Evolutionary conservation across 2,113 vertebrate genomes (phyloP).

Genomic region (Furnarius figulus): DNA sequence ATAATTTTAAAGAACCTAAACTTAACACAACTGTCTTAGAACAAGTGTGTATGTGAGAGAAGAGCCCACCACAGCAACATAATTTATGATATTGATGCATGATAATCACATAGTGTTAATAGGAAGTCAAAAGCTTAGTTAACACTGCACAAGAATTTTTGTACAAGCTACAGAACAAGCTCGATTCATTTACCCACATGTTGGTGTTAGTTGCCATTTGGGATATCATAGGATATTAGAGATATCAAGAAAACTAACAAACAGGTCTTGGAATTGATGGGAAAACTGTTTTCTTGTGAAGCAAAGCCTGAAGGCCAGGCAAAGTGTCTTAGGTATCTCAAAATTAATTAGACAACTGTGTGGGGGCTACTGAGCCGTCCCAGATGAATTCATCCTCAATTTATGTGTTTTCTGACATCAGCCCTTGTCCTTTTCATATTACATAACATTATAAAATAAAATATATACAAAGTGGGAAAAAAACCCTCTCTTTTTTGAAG

Average conservation of each 20-base stretch:
- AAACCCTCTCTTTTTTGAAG: no score
- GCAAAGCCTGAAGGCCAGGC: neutral
- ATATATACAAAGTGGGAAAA: neutral
- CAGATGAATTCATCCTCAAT: neutral
- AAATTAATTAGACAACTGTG: neutral
- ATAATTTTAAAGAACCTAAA: neutral
- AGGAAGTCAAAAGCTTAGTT: neutral
- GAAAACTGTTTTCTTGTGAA: neutral
- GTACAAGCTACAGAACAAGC: neutral
- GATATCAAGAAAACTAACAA: neutral
- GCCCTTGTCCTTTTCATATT: neutral
- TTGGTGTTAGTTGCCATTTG: neutral
- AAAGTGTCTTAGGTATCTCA: neutral
- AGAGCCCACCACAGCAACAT: accelerated
- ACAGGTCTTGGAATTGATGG: neutral
- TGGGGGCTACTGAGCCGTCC: neutral
- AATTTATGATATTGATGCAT: no score
- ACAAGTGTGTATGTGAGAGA: neutral
- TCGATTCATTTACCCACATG: neutral
- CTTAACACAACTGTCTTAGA: neutral
- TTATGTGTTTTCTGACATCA: neutral
- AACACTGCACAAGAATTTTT: neutral
- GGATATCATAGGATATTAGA: neutral
- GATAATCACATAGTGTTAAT: neutral
- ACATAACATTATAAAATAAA: neutral